Conservation (phyloP, 92 coral and sea anemone genomes). For the Epizoanthus rinbou region DNA sequence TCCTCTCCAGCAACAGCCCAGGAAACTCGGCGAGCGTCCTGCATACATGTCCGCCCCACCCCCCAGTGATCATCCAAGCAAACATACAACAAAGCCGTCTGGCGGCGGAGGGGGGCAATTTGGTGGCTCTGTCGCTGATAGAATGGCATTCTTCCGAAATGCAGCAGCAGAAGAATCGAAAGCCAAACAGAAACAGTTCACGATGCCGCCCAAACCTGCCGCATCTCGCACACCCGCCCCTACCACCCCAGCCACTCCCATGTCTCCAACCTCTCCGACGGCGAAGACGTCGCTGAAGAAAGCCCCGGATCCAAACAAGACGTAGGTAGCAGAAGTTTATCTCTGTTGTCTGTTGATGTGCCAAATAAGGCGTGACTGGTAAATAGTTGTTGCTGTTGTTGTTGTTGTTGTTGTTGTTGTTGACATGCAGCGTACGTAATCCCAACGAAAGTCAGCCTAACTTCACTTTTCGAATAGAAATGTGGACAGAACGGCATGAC, state of each 20-base stretch:
- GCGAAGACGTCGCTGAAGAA: slow-evolving; percentile 80
- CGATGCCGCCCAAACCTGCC: slow-evolving; percentile 60
- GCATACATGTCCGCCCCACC: slow-evolving; percentile 4
- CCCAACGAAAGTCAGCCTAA: no score
- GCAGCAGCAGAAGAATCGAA: slow-evolving; percentile 90
- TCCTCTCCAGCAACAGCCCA: slow-evolving; percentile 22
- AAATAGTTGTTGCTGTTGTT: not conserved
- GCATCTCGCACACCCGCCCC: slow-evolving; percentile 67
- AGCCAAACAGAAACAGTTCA: slow-evolving; percentile 59
- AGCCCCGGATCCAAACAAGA: slow-evolving; percentile 87
- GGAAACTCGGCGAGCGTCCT: slow-evolving; percentile 25
- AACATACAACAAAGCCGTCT: slow-evolving; percentile 3
- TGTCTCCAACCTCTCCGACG: slow-evolving; percentile 36
- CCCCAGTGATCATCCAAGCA: slow-evolving; percentile 14
- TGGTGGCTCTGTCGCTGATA: slow-evolving; percentile 91
- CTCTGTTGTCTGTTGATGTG: not conserved
- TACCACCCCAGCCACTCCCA: slow-evolving; percentile 20
- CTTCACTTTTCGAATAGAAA: no score
- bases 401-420: no score
- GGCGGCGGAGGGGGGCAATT: slow-evolving; percentile 37
- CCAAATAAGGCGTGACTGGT: slow-evolving; percentile 6
- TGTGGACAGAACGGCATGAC: no score
- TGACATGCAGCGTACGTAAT: no score
- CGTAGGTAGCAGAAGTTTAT: slow-evolving; percentile 47
- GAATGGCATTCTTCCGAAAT: slow-evolving; percentile 93